These are phyloP conservation scores for Barypeithes pellucidus DNA, from an alignment of 2,888 invertebrate genomes.

Conservation along the genomic window DNA sequence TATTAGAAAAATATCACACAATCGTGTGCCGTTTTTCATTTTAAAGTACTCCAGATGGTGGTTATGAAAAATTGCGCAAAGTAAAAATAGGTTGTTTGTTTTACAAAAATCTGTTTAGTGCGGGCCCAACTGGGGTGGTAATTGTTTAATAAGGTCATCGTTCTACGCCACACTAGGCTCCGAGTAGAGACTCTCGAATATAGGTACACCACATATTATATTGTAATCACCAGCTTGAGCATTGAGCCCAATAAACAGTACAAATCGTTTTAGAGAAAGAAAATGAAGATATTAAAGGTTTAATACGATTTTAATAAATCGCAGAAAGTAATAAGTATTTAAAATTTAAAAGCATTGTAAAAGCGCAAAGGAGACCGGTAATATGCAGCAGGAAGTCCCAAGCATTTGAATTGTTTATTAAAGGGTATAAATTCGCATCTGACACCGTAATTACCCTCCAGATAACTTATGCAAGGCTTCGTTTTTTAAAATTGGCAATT, in stretches of 20 bases:
- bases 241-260: not conserved
- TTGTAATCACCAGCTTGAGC: not conserved
- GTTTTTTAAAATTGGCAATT: slow-evolving; percentile 58
- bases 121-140: no score
- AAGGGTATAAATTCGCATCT: slow-evolving; percentile 65
- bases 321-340: slow-evolving; percentile 39
- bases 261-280: slow-evolving; percentile 33
- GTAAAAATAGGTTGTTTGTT: no score
- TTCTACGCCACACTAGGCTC: no score
- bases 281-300: slow-evolving; percentile 53
- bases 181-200: no score
- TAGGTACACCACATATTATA: no score
- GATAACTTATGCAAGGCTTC: slow-evolving; percentile 60
- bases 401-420: slow-evolving; percentile 65
- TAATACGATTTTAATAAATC: slow-evolving; percentile 54
- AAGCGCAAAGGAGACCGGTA: slow-evolving; percentile 47
- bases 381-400: slow-evolving; percentile 64
- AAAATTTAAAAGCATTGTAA: slow-evolving; percentile 49
- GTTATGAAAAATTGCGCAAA: not conserved
- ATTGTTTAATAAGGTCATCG: no score
- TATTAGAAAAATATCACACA: slow-evolving; percentile 32
- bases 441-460: slow-evolving; percentile 65
- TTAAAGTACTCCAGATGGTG: slow-evolving; percentile 18
- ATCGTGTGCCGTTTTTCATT: slow-evolving; percentile 9
- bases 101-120: no score